Evolutionary conservation across 2,113 vertebrate genomes (phyloP), one percentile per base, ranked within the genome.

Genomic region (Amblyopsis rosae): DNA sequence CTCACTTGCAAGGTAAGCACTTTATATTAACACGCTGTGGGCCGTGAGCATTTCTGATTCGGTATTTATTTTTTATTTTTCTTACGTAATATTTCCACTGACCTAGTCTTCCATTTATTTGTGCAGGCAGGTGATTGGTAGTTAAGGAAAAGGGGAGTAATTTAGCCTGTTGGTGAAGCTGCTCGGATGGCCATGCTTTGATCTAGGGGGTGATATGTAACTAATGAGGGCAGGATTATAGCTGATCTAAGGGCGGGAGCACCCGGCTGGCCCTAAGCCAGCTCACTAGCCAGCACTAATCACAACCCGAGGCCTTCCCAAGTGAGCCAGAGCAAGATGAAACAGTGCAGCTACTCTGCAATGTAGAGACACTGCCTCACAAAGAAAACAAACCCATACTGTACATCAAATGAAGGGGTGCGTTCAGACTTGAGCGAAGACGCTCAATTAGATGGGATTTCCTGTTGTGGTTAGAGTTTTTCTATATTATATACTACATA

Each of bases 1-100:
- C 68, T 60, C 51, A 75, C 47, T 72, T 57, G 65, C 26, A 49
- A 1, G 79, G 87, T 89, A 77, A 89, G 86, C 82, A 62, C 33
- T 60, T 9, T 32, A 41, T 5, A 41, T 41, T 41, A 41, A 41
- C 7, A 5, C 35, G 1, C 35, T 41, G 35, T 8, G 4, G 4
- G 35, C 7, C 35, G 6, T 41, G 35, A 41, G 35, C 35, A 41
- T 41, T 41, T 41, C 35, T 41, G 35, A 41, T 41, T 19, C 19
- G 19, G 19, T 6, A 41, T 41, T 41, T 7, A 1, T 41, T 6
- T 8, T 41, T 5, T 41, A 35, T 6, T 8, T 41, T 4, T 3
- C 35, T 6, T 0, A 41, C 35, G 35, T 41, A 41, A 41, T 41
- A 41, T 8, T 41, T 5, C 35, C 35, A 5, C 35, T 41, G 35